Conservation (phyloP, 2,113 vertebrate genomes). For the Pagrus major region DNA sequence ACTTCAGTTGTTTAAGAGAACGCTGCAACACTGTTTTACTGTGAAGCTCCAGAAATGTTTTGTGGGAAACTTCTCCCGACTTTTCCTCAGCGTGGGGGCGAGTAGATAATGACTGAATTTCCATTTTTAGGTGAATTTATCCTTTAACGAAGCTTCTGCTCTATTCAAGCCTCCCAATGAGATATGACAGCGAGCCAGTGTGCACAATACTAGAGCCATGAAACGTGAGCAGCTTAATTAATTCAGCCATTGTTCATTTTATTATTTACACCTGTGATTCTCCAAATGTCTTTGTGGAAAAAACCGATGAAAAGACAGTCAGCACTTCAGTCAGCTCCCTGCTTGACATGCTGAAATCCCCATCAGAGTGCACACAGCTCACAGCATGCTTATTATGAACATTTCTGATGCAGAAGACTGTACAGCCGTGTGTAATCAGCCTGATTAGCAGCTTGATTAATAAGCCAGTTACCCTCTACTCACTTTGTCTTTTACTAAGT, state of each 20-base stretch:
- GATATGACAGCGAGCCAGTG: too few relatives aligned
- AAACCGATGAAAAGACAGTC: neutral
- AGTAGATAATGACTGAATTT: too few relatives aligned
- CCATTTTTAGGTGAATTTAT: too few relatives aligned
- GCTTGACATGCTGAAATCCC: neutral
- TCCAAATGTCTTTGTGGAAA: neutral
- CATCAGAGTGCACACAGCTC: neutral
- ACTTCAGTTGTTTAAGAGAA: too few relatives aligned
- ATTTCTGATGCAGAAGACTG: neutral
- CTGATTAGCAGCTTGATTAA: slow-evolving; percentile 33
- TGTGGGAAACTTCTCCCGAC: too few relatives aligned
- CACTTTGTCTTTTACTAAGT: neutral
- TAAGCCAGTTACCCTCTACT: neutral
- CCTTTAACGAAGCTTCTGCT: neutral
- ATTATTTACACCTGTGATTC: neutral
- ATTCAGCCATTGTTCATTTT: neutral
- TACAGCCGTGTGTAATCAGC: slow-evolving; percentile 32
- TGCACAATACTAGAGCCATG: neutral
- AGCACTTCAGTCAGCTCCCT: too few relatives aligned
- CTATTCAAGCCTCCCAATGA: neutral
- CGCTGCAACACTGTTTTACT: too few relatives aligned
- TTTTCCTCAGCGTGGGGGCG: too few relatives aligned
- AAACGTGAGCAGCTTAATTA: neutral
- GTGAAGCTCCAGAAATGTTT: too few relatives aligned
- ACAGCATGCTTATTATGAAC: neutral